Base-by-base conservation (phyloP, 2,888 invertebrate genomes). In the Hyposoter dolosus region DNA sequence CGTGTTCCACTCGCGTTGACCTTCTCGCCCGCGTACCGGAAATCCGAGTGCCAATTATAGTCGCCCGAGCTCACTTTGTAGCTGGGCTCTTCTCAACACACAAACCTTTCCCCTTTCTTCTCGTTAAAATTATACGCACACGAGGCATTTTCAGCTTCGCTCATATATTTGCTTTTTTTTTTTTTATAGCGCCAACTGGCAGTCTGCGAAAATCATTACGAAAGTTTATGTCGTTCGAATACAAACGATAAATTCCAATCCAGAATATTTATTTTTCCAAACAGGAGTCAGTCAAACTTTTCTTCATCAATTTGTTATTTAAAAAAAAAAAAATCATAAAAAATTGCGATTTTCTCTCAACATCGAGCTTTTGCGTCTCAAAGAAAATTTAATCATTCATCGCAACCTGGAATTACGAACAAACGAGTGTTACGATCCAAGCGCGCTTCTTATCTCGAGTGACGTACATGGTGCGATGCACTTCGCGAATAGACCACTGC, bases 21-120 rank as follows among this genome's bases (percentile, higher is more conserved):
- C 91, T 91, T 91, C 90, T 84, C 76, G 80, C 86, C 88, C 84
- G 83, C 84, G 82, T 87, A 88, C 88, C 90, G 91, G 91, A 91
- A 91, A 89, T 87, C 87, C 89, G 84, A 86, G 87, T 76, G 87
- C 85, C 89, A 87, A 87, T 89, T 88, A 88, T 87, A 86, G 87
- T 81, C 84, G 65, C 77, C 63, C 80, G 83, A 68, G 83, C 75
- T 77, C 68, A 77, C 81, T 83, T 78, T 83, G 83, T 81, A 68
- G 77, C 74, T 77, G 72, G 23, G 35, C 66, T 75, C 60, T 74
- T 32, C 68, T 15, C 50, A 28, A 19, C 65, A 23, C 66, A 23
- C 74, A 28, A 71, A 50, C 32, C 7, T 40, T n/a, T n/a, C 50
- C 19, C 56, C 53, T 9, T 35, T 9, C 35, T n/a, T 10, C 56